phyloP scores from a whole-genome alignment of 2,113 vertebrate genomes.

The Petrocephalus microphthalmus region DNA sequence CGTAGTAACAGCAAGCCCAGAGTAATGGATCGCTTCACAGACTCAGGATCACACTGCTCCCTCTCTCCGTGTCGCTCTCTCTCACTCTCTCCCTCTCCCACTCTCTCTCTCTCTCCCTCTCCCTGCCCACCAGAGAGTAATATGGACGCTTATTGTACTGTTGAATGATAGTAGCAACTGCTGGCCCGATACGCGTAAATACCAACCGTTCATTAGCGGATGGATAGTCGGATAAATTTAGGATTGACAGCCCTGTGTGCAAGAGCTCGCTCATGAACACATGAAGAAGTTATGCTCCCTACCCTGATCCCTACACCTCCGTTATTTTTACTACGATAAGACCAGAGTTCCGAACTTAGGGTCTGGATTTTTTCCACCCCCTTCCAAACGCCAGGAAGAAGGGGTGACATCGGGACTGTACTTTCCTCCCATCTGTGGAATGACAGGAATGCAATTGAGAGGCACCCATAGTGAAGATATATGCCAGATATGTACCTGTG shows the following conservation, averaged over 20 bases:
- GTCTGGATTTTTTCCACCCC: conserved; percentile 11
- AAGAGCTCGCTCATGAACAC: conserved; percentile 60
- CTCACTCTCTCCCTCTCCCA: conserved; percentile 9
- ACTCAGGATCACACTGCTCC: conserved; percentile 25
- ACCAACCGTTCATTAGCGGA: conserved; percentile 56
- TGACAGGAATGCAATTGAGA: conserved; percentile 46
- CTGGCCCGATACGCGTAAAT: conserved; percentile 59
- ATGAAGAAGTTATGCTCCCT: conserved; percentile 69
- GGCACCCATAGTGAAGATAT: neutral
- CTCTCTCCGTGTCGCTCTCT: conserved; percentile 11
- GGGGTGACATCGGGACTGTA: conserved; percentile 17
- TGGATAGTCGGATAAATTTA: conserved; percentile 68
- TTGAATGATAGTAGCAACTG: conserved; percentile 68
- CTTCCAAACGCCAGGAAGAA: neutral
- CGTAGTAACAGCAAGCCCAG: conserved; percentile 33
- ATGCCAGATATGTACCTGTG: neutral
- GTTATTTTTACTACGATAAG: neutral
- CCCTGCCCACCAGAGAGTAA: conserved; percentile 16
- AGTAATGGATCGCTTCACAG: conserved; percentile 34
- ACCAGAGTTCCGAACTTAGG: neutral
- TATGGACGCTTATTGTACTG: neutral
- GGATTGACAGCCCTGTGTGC: conserved; percentile 76
- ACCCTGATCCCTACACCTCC: neutral
- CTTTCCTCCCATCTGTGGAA: conserved; percentile 42
- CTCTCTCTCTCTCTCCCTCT: conserved; percentile 22